Evolutionary conservation across 1,140 invertebrate species (phyloP).

Genomic region (Dinoponera quadriceps): DNA sequence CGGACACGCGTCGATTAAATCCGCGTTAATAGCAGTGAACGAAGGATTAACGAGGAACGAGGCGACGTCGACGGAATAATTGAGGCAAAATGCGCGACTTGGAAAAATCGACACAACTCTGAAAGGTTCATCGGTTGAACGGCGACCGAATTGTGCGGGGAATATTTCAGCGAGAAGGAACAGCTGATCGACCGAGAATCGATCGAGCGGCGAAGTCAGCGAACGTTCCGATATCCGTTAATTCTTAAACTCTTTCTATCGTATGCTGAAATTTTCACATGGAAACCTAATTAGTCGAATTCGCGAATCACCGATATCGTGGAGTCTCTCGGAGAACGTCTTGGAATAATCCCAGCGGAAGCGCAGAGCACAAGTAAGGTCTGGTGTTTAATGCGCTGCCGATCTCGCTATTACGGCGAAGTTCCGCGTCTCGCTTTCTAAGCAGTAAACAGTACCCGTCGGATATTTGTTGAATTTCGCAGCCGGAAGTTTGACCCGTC

Average conservation of each 20-base stretch:
- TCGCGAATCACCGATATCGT: too few relatives aligned
- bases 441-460: constrained; percentile 53
- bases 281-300: too few relatives aligned
- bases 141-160: too few relatives aligned
- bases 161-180: not conserved
- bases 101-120: not conserved
- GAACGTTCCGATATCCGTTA: too few relatives aligned
- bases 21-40: not conserved
- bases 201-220: not conserved
- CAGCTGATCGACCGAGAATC: not conserved
- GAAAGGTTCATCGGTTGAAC: not conserved
- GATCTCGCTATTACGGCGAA: constrained; percentile 8
- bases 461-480: constrained; percentile 70
- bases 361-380: not conserved
- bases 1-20: not conserved
- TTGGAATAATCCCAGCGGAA: not conserved
- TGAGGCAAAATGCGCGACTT: not conserved
- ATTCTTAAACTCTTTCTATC: too few relatives aligned
- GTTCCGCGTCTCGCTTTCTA: constrained; percentile 60
- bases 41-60: not conserved
- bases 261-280: too few relatives aligned
- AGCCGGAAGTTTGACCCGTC: constrained; percentile 67
- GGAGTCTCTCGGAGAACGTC: not conserved
- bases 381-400: constrained; percentile 9
- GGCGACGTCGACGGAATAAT: not conserved